A percentile compares a stretch with the other conserved stretches of the same genome.
Evolutionary conservation across 2,113 vertebrate species (phyloP).

Genomic region (Podarcis muralis): DNA sequence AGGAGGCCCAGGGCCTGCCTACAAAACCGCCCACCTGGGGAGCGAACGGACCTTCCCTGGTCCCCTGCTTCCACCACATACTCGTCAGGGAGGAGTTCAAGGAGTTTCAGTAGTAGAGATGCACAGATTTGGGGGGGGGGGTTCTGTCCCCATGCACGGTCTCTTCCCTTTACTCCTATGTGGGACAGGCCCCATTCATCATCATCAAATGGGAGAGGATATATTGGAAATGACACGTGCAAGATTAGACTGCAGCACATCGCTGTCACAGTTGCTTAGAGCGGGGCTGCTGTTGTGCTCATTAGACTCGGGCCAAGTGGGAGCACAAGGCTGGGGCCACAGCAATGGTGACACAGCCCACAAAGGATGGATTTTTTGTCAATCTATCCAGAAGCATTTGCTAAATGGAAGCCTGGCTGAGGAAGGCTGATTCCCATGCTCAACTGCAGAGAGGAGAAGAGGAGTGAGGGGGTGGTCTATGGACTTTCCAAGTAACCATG

Average conservation of each 20-base stretch:
- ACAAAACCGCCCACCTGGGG: no score
- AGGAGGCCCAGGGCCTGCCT: no score
- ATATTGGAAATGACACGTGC: constrained; percentile 46
- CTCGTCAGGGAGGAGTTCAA: no score
- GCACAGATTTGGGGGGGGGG: neutral
- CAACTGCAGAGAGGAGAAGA: neutral
- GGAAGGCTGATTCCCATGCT: neutral
- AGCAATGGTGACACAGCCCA: constrained; percentile 1
- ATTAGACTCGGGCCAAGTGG: neutral
- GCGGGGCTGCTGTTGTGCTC: neutral
- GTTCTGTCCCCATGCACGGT: neutral
- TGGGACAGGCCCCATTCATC: constrained; percentile 55
- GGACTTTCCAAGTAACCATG: neutral
- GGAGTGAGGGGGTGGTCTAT: fast-evolving
- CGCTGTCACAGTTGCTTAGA: constrained; percentile 49
- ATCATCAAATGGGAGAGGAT: constrained; percentile 39
- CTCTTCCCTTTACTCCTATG: neutral
- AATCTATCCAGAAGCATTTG: neutral
- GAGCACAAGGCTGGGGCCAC: neutral
- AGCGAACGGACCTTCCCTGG: no score
- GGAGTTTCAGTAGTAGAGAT: neutral
- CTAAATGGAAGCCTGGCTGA: neutral
- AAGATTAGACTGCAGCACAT: constrained; percentile 39
- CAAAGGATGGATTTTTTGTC: neutral
- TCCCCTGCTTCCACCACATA: no score